Evolutionary conservation across 2,113 vertebrate species (phyloP).

Genomic region (Centropristis striata): DNA sequence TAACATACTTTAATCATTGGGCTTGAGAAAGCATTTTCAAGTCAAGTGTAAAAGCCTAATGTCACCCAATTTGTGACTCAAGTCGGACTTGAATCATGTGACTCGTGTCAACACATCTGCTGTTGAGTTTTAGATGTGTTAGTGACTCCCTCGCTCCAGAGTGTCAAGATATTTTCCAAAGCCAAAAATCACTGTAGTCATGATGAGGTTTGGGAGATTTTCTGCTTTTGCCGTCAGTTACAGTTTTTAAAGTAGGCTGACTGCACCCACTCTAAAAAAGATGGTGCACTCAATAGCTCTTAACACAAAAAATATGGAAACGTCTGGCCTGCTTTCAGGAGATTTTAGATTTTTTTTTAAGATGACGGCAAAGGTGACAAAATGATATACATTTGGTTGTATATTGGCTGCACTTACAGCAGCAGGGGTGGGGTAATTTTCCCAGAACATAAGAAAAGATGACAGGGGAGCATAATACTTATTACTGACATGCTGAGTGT

Average conservation of each 20-base stretch:
- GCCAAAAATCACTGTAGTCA: neutral
- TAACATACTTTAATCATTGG: no score
- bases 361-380: slow-evolving; percentile 16
- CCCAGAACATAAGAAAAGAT: slow-evolving; percentile 54
- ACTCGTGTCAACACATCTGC: no score
- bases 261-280: neutral
- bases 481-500: slow-evolving; percentile 64
- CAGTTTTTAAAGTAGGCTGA: slow-evolving; percentile 6
- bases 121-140: neutral
- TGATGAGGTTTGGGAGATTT: neutral
- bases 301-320: neutral
- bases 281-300: neutral
- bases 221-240: neutral
- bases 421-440: slow-evolving; percentile 48
- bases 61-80: no score
- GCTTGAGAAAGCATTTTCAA: no score
- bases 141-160: neutral
- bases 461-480: slow-evolving; percentile 55
- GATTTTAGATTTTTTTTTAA: neutral
- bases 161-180: neutral
- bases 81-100: no score
- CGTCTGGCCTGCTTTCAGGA: neutral
- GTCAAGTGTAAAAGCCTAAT: neutral
- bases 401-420: slow-evolving; percentile 35
- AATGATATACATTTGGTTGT: slow-evolving; percentile 43